These are phyloP conservation scores for Aldabrachelys gigantea DNA, from an alignment of 2,113 vertebrate species.

Conservation along the genomic window DNA sequence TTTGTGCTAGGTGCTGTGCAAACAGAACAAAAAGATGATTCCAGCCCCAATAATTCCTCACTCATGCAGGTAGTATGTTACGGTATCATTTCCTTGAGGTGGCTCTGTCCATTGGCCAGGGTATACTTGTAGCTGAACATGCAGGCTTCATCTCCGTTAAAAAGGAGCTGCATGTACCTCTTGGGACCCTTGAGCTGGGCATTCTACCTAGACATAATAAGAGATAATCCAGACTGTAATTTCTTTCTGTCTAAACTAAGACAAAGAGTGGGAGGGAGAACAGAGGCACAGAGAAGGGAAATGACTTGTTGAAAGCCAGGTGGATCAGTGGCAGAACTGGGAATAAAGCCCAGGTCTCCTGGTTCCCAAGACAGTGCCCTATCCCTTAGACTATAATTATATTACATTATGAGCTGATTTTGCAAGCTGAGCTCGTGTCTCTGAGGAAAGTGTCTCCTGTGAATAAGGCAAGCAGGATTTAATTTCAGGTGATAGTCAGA, in stretches of 20 bases:
- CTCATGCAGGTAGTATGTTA: neutral
- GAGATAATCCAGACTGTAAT: neutral
- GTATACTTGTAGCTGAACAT: neutral
- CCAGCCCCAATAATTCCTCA: neutral
- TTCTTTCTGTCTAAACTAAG: neutral
- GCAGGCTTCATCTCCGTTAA: neutral
- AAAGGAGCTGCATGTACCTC: neutral
- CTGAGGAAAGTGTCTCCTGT: neutral
- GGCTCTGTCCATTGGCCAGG: neutral
- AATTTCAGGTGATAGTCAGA: neutral
- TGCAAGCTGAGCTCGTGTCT: fast-evolving
- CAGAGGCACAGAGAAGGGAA: fast-evolving
- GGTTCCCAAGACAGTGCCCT: no score
- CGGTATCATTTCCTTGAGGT: neutral
- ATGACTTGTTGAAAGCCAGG: fast-evolving
- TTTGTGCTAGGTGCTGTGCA: no score
- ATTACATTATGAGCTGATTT: neutral
- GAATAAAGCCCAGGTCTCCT: neutral
- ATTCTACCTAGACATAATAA: neutral
- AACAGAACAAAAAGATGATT: no score
- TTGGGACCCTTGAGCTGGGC: neutral
- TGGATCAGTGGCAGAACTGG: neutral
- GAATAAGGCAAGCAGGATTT: neutral
- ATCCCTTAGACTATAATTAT: neutral
- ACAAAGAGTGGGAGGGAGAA: neutral